A percentile compares a stretch with the other conserved stretches of the same genome.
Conservation (phyloP, 2,797 vertebrate genomes). For the Crenichthys baileyi region DNA sequence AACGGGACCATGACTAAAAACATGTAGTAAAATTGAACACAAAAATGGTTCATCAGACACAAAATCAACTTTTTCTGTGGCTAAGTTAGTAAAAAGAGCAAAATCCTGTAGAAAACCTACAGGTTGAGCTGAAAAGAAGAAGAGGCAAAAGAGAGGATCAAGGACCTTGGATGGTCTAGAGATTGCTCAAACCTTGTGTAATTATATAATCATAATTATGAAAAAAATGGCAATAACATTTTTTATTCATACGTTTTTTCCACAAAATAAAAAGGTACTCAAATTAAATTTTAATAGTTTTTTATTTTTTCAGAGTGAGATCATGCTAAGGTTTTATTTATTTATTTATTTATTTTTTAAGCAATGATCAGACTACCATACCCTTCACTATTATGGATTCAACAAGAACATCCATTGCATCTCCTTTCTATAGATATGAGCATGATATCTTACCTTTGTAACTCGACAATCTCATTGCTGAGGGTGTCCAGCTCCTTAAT, state of each 20-base stretch:
- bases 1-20: too few relatives aligned
- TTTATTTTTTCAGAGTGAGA: too few relatives aligned
- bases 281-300: too few relatives aligned
- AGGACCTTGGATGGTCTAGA: neutral
- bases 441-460: conserved; percentile 87
- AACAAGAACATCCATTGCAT: neutral
- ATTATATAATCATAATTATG: too few relatives aligned
- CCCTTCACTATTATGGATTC: neutral
- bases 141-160: neutral
- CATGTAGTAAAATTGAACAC: too few relatives aligned
- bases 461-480: conserved; percentile 96
- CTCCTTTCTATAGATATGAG: neutral
- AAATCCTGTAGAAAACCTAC: neutral
- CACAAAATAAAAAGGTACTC: too few relatives aligned
- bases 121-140: neutral
- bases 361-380: neutral
- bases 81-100: too few relatives aligned
- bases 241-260: too few relatives aligned
- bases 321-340: neutral
- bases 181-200: too few relatives aligned
- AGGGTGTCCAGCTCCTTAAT: conserved; percentile 98
- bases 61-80: too few relatives aligned
- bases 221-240: too few relatives aligned
- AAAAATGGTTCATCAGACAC: too few relatives aligned
- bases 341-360: neutral